These are phyloP conservation scores for Mesorhabditis spiculigera DNA, from an alignment of 2,888 invertebrate genomes.

Conservation along the genomic window DNA sequence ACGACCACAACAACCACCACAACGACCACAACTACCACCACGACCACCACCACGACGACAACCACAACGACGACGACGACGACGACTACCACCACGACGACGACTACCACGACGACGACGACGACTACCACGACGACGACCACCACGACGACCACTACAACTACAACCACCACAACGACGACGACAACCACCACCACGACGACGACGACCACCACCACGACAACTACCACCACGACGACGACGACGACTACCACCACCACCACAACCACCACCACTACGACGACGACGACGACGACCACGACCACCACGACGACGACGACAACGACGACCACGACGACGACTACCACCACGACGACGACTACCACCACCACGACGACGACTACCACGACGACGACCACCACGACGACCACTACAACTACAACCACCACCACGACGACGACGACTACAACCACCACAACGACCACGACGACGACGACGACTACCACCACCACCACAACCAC, in stretches of 20 bases:
- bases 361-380: neutral
- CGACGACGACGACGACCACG: neutral
- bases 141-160: conserved; percentile 8
- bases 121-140: conserved; percentile 11
- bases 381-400: conserved; percentile 11
- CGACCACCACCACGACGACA: neutral
- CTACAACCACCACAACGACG: conserved; percentile 14
- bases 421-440: conserved; percentile 10
- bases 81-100: neutral
- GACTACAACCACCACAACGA: conserved; percentile 6
- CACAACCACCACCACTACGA: conserved; percentile 11
- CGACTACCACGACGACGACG: conserved; percentile 10
- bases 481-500: neutral
- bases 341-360: neutral
- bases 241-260: conserved; percentile 12
- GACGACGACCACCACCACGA: conserved; percentile 10
- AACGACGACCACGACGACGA: conserved; percentile 7
- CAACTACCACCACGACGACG: conserved; percentile 12
- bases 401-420: conserved; percentile 9
- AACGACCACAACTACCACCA: conserved; percentile 1
- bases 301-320: conserved; percentile 11
- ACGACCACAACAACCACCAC: conserved; percentile 14
- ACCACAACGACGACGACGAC: neutral
- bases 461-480: neutral
- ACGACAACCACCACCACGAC: conserved; percentile 13